Conservation (phyloP, 2,888 invertebrate genomes). For the Pterostichus madidus region DNA sequence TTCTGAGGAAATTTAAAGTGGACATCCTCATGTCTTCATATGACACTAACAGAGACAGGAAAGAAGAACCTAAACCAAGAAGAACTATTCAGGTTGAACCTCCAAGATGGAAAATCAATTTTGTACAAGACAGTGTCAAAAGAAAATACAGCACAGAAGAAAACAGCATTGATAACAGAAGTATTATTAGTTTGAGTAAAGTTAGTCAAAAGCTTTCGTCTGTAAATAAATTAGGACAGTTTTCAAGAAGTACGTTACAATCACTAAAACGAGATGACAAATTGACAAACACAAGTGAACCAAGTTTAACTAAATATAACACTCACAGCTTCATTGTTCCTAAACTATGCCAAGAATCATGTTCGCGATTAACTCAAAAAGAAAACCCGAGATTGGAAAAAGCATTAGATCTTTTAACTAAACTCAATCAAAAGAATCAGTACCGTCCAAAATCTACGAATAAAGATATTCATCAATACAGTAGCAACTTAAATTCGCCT, state of each 20-base stretch:
- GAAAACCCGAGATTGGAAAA: conserved; percentile 67
- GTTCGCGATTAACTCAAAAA: conserved; percentile 49
- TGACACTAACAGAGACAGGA: background rate
- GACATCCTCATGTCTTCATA: conserved; percentile 74
- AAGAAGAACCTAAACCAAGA: conserved; percentile 71
- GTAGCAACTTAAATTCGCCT: conserved; percentile 69
- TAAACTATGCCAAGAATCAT: conserved; percentile 58
- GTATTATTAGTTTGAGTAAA: conserved; percentile 65
- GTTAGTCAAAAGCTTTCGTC: conserved; percentile 57
- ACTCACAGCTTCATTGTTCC: conserved; percentile 64
- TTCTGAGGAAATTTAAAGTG: conserved; percentile 76
- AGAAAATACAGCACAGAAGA: conserved; percentile 72
- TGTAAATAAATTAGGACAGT: conserved; percentile 63
- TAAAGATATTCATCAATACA: conserved; percentile 63
- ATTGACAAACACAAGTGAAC: conserved; percentile 24
- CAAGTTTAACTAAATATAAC: conserved; percentile 65
- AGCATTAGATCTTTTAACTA: conserved; percentile 68
- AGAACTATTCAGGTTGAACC: conserved; percentile 70
- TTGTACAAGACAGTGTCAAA: conserved; percentile 73
- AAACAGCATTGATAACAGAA: conserved; percentile 65
- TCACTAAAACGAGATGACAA: conserved; percentile 60
- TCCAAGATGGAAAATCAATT: conserved; percentile 74
- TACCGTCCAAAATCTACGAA: conserved; percentile 68
- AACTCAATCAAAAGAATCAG: conserved; percentile 66
- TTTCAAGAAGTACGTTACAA: conserved; percentile 67